Conservation (phyloP, 2,888 invertebrate genomes). For the Ephialtes manifestator region DNA sequence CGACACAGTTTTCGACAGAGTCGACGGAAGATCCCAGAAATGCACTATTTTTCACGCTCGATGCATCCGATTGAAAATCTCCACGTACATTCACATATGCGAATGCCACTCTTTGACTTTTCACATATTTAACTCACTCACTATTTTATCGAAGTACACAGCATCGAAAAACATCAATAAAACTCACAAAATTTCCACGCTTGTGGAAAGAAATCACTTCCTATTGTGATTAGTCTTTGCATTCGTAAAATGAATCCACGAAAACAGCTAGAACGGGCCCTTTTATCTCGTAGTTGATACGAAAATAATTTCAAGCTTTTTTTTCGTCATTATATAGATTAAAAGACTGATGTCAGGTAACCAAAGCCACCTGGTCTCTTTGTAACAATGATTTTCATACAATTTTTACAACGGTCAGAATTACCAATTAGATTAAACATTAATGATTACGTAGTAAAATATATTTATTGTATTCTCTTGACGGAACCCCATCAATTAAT, state of each 20-base stretch:
- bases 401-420: neutral
- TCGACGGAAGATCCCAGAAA: neutral
- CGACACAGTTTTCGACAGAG: slow-evolving; percentile 25
- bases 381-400: neutral
- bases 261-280: neutral
- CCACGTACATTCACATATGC: neutral
- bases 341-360: neutral
- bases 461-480: neutral
- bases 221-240: neutral
- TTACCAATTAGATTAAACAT: neutral
- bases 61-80: neutral
- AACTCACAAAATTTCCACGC: neutral
- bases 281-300: neutral
- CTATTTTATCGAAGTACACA: neutral
- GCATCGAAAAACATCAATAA: too few species aligned
- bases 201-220: neutral
- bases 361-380: neutral
- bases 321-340: too few species aligned
- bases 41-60: slow-evolving; percentile 7
- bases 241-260: neutral
- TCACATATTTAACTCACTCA: neutral
- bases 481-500: neutral
- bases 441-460: neutral
- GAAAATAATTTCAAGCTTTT: too few species aligned
- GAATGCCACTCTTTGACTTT: neutral